Conservation (phyloP, 1,140 invertebrate genomes). For the Nymphalis io region DNA sequence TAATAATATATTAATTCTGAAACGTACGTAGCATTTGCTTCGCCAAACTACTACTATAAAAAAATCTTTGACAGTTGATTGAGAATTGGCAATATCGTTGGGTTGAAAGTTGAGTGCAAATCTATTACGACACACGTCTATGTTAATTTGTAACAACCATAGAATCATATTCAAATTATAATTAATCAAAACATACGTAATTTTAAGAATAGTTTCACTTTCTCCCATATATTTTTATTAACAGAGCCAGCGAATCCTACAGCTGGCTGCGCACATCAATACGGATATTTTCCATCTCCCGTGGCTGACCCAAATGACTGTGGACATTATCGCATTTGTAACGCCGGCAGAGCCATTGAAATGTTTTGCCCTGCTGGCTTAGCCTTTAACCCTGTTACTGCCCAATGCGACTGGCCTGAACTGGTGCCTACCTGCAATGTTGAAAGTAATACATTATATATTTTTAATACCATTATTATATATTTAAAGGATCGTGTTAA, state of each 20-base stretch:
- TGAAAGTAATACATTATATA: constrained; percentile 80
- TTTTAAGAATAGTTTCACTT: background rate
- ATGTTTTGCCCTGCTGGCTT: constrained; percentile 89
- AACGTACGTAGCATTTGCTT: too few relatives aligned
- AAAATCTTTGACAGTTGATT: too few relatives aligned
- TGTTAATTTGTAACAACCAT: too few relatives aligned
- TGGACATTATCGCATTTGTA: constrained; percentile 75
- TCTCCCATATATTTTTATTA: constrained; percentile 14
- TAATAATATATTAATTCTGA: background rate
- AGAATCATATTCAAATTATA: too few relatives aligned
- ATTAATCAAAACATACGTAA: too few relatives aligned
- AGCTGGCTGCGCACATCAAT: constrained; percentile 90
- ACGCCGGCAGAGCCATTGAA: constrained; percentile 84
- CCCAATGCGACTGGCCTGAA: constrained; percentile 92
- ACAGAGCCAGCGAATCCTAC: constrained; percentile 81
- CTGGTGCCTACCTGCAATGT: constrained; percentile 86
- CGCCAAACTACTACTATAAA: background rate
- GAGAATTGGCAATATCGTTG: too few relatives aligned
- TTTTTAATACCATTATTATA: background rate
- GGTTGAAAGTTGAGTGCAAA: too few relatives aligned
- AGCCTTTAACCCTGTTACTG: constrained; percentile 87
- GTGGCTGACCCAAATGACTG: constrained; percentile 77
- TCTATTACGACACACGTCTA: too few relatives aligned
- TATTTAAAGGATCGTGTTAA: background rate
- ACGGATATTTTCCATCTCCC: constrained; percentile 88